A percentile compares a stretch with the other conserved stretches of the same genome.
Conservation (phyloP, 2,113 vertebrate genomes). For the Anthoscopus minutus region DNA sequence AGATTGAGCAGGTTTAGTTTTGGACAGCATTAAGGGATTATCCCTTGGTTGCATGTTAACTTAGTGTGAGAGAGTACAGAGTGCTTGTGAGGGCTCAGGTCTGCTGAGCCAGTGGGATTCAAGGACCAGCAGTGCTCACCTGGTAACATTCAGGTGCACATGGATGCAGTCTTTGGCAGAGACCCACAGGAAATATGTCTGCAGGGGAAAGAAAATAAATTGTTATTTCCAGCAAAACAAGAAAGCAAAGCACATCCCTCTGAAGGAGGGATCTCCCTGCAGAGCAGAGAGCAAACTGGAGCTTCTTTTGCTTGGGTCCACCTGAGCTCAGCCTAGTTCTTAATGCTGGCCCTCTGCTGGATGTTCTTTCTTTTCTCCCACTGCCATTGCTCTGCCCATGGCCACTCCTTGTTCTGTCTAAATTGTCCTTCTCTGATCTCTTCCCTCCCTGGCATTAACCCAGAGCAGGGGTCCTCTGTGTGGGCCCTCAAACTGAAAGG, state of each 20-base stretch:
- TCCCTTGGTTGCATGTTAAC: neutral
- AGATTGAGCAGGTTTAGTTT: neutral
- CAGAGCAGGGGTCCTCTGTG: neutral
- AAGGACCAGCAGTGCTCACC: constrained; percentile 62
- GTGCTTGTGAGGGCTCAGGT: neutral
- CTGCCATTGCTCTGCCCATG: neutral
- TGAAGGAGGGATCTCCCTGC: neutral
- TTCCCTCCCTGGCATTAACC: neutral
- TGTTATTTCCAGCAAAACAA: neutral
- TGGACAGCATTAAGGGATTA: neutral
- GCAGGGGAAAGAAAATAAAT: neutral
- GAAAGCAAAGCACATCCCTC: neutral
- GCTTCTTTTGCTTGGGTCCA: neutral
- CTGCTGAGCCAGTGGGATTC: neutral
- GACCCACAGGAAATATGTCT: constrained; percentile 90
- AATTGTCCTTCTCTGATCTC: neutral
- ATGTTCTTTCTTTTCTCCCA: neutral
- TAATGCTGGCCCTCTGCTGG: neutral
- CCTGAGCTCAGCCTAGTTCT: neutral
- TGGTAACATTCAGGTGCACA: constrained; percentile 77
- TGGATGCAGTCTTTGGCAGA: constrained; percentile 88
- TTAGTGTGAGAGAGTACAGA: neutral
- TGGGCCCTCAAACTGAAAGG: neutral
- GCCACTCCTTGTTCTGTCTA: neutral
- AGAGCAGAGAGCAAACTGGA: neutral